Base-by-base conservation (phyloP, 1,140 invertebrate species). In the Aphaenogaster rudis region DNA sequence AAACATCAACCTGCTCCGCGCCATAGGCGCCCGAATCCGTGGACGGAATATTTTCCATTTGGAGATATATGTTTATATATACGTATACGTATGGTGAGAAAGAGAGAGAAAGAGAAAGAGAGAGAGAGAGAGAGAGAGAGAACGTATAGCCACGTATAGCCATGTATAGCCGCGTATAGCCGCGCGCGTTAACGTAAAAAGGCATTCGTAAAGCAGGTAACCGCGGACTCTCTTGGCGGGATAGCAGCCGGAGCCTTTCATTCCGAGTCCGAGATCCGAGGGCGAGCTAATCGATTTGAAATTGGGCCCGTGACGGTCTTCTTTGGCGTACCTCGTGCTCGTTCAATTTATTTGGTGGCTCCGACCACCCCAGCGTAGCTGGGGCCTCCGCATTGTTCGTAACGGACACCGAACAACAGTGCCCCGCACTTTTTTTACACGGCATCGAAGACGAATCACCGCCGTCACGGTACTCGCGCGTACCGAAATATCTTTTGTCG, bases 1-100 rank as follows among this genome's bases (percentile, higher is more conserved):
- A 95, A 79, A 94, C 94, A 95, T 95, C 94, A 93, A 92, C 92
- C 88, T 90, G 88, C 91, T 89, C 92, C 92, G 88, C 85, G 91
- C 91, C 94, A 94, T 93, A 92, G 93, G 93, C 94, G 92, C 88
- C 92, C 79, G 88, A 84, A 84, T 84, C 54, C 57, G 69, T 84
- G 57, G 80, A 84, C 54, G 80, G 8, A 76, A 84, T 74, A 84
- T 84, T 84, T 76, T 74, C 80, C 28, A 13, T 84, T 76, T 50
- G 11, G 42, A 76, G 54, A 84, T 92, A 91, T 92, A 91, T 88
- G 80, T 88, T 54, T 64, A 72, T 15, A 71, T 42, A 42, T 39
- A 15, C 15, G 15, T 39, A 21, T 77, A 11, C 13, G 21, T 77
- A 28, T 48, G 39, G n/a, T 15, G 13, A 77, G 45, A 36, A 7